Evolutionary conservation across 2,113 vertebrate species (phyloP), one percentile per base, ranked within the genome.

Genomic region (Falco punctatus): DNA sequence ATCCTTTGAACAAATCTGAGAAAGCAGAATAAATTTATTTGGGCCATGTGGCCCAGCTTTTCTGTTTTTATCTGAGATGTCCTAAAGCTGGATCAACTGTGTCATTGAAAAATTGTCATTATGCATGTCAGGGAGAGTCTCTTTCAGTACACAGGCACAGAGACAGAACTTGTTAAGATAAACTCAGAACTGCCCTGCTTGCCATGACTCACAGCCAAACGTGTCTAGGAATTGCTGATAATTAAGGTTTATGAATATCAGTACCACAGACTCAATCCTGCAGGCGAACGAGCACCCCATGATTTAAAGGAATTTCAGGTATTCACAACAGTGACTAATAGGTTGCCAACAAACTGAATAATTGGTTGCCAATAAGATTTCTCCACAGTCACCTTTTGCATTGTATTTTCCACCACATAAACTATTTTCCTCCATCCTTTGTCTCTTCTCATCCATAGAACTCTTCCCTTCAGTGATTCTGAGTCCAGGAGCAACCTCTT

Each of bases 321-420:
- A 78, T 61, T 86, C 42, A 51, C 77, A 85, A 30, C 42, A 85
- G 20, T 77, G 42, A 59, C 55, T 94, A 85, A 86, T 59, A 75
- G 57, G 20, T 59, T 92, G 57, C 52, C 58, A 93, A 62, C 88
- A 48, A 96, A 86, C n/a, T 75, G 52, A 91, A 32, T 64, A 94
- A 91, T 64, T 90, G 61, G 61, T 79, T 96, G 62, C 46, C 92
- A 86, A 52, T 88, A 75, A 72, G 46, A 90, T 35, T 87, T 87
- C n/a, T 79, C 70, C 26, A 5, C 74, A 80, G 71, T 54, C 14
- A 44, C 71, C 55, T 83, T 81, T 85, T 61, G n/a, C 33, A 44
- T 64, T 70, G 8, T 57, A 61, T 67, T 93, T 90, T 83, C 46
- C 64, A 93, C 51, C 28, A 75, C 30, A 51, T 40, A 79, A 92